phyloP scores from a whole-genome alignment of 2,113 vertebrate species.

The Cavia aperea region DNA sequence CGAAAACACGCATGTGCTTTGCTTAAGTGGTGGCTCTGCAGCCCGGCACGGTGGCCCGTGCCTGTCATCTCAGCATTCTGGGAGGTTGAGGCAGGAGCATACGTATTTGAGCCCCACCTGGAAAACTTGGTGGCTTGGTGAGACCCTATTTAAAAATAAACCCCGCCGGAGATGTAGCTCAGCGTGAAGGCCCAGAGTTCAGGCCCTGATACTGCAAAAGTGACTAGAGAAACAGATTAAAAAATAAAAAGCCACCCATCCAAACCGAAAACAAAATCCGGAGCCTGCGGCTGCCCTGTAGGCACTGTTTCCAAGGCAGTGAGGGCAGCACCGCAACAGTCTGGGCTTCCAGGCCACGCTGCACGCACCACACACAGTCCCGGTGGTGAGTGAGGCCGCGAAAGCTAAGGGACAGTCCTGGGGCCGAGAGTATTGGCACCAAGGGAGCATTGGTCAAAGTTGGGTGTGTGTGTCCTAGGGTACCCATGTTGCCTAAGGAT shows the following conservation, averaged over 20 bases:
- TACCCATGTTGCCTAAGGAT: not conserved
- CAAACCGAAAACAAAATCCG: not conserved
- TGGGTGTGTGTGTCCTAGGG: not conserved
- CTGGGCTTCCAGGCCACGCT: not conserved
- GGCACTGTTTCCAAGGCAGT: not conserved
- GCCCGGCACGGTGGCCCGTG: not conserved
- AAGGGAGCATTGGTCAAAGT: not conserved
- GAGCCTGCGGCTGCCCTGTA: not conserved
- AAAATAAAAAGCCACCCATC: not conserved
- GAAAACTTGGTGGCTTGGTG: not conserved
- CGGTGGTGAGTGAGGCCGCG: rapidly evolving
- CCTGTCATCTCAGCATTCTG: not conserved
- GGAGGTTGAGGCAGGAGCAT: not conserved
- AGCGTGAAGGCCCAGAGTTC: not conserved
- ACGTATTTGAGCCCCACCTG: not conserved
- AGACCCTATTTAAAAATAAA: not conserved
- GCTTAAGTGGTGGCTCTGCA: not conserved
- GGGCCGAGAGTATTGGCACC: not conserved
- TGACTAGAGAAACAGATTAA: not conserved
- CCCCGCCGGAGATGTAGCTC: not conserved
- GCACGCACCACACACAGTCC: not conserved
- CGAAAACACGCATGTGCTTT: not conserved
- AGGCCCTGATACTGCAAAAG: not conserved
- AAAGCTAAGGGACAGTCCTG: not conserved
- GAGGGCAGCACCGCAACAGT: not conserved